phyloP scores from a whole-genome alignment of 1,140 invertebrate species.

The Zaprionus africanus region DNA sequence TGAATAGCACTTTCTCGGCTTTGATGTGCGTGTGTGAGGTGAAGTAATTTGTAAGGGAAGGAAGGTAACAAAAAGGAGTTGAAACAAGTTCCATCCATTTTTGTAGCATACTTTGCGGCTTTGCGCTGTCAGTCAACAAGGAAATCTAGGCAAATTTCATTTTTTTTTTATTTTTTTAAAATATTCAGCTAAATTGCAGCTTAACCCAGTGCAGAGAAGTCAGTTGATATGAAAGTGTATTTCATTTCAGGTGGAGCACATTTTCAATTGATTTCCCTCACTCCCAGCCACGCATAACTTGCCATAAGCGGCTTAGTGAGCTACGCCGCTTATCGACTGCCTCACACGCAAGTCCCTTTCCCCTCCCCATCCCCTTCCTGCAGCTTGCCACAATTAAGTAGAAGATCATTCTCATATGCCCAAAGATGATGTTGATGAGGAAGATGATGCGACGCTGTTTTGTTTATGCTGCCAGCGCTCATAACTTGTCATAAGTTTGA shows the following conservation, averaged over 20 bases:
- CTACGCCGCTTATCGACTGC: constrained; percentile 67
- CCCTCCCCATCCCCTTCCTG: background rate
- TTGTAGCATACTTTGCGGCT: constrained; percentile 21
- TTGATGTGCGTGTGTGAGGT: constrained; percentile 31
- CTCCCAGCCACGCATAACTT: constrained; percentile 37
- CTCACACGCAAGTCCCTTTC: constrained; percentile 12
- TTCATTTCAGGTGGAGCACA: too few species aligned
- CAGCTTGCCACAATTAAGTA: constrained; percentile 38
- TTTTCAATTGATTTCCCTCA: too few species aligned
- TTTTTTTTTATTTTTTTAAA: too few species aligned
- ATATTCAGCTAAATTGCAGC: background rate
- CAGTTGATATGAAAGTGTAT: too few species aligned
- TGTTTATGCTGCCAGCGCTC: constrained; percentile 76
- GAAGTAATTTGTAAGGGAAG: background rate
- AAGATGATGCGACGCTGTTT: constrained; percentile 44
- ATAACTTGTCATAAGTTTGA: constrained; percentile 82
- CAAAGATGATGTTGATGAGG: constrained; percentile 54
- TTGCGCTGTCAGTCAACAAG: background rate
- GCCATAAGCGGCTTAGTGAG: constrained; percentile 67
- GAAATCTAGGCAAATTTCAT: background rate
- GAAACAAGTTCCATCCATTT: background rate
- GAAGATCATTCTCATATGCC: constrained; percentile 45
- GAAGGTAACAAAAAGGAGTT: background rate
- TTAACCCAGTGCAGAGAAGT: background rate
- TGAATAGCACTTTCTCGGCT: constrained; percentile 38